Evolutionary conservation across 2,888 invertebrate genomes (phyloP).

Genomic region (Erynnis tages): DNA sequence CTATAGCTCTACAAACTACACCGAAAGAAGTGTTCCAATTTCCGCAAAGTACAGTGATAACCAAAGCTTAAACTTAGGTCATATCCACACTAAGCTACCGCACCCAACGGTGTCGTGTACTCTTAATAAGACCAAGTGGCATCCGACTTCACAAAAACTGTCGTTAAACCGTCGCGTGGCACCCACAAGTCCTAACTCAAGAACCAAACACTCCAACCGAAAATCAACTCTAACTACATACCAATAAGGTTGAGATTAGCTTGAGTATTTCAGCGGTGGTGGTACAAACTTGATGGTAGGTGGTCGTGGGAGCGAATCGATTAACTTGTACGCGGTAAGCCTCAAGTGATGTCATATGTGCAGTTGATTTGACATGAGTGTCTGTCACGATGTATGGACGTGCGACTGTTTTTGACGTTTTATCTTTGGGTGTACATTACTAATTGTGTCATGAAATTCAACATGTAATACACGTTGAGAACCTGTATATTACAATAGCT

Average conservation of each 20-base stretch:
- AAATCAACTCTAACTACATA: conserved; percentile 6
- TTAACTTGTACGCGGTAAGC: conserved; percentile 50
- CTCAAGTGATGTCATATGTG: conserved; percentile 63
- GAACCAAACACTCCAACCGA: background rate
- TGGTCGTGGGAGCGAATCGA: conserved; percentile 68
- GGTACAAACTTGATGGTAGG: conserved; percentile 21
- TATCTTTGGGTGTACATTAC: background rate
- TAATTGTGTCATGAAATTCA: no score
- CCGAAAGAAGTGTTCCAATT: no score
- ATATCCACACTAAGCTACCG: conserved; percentile 47
- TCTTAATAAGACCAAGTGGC: conserved; percentile 75
- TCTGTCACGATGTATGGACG: conserved; percentile 14
- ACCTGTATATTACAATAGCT: no score
- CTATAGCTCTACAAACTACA: no score
- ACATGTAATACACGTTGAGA: no score
- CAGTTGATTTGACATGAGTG: conserved; percentile 27
- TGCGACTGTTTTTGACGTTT: conserved; percentile 10
- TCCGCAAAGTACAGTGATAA: no score
- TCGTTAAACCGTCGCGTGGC: conserved; percentile 45
- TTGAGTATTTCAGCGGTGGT: background rate
- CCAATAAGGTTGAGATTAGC: conserved; percentile 6
- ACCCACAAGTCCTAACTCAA: conserved; percentile 24
- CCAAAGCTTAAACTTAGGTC: conserved; percentile 29
- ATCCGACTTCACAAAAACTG: conserved; percentile 63
- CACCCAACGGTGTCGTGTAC: conserved; percentile 45